Base-by-base conservation (phyloP, 1,140 invertebrate species). In the Tetraneura akinire region DNA sequence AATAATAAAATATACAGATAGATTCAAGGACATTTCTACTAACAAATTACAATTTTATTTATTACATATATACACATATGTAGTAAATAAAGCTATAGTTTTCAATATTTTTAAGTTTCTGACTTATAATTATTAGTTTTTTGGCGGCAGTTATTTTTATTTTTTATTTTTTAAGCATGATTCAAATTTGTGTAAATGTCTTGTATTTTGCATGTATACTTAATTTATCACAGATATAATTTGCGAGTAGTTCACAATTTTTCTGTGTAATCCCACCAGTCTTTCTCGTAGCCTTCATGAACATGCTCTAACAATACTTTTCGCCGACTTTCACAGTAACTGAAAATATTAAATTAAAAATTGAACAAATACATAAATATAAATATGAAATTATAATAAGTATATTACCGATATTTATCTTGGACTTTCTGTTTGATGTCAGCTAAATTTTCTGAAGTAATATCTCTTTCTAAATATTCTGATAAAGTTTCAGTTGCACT, bases 381-480 rank as follows among this genome's bases (percentile, higher is more conserved):
- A 5, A 37, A 37, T 37, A 37, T 37, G 3, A 4, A 37, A 37
- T 21, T 6, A 47, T 32, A 80, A 42, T 5, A 21, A 42, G 14
- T 47, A 29, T 83, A 83, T 86, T 86, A 97, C 95, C 96, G 94
- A 87, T 97, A 98, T 89, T 98, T 98, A 87, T 99, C 97, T 88
- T 98, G 97, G 84, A 99, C 97, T 90, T 98, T 98, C 87, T 98
- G 96, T 88, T 99, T 99, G 86, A 99, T 98, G 86, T 98, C 96
- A 83, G 94, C 92, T 83, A 98, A 89, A 89, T 98, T 98, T 87
- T 98, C 97, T 83, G 94, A 94, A 80, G 96, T 98, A 84, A 99
- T 98, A 88, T 99, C 96, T 85, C 97, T 89, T 88, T 99, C 97
- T 81, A 99, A 90, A 88, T 98, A 99, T 88, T 98, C 97, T 26